Evolutionary conservation across 1,140 invertebrate genomes (phyloP).

Genomic region (Drosophila kikkawai): DNA sequence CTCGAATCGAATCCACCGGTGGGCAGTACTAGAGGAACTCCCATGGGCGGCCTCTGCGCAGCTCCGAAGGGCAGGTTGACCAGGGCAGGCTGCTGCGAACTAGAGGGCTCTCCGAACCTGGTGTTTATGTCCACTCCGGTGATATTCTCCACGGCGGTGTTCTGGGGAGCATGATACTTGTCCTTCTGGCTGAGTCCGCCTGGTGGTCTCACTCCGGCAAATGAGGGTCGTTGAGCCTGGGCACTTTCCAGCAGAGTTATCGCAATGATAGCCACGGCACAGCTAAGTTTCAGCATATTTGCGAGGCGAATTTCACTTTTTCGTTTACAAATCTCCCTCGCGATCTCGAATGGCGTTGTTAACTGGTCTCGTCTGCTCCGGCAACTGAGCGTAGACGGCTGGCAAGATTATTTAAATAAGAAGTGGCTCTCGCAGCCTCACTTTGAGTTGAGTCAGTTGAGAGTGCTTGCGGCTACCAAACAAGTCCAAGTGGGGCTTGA

Average conservation of each 20-base stretch:
- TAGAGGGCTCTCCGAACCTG: conserved; percentile 62
- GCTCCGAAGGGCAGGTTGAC: conserved; percentile 59
- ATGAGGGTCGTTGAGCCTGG: conserved; percentile 74
- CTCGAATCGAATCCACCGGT: conserved; percentile 23
- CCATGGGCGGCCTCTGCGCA: conserved; percentile 71
- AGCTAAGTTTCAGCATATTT: conserved; percentile 50
- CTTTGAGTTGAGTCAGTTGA: conserved; percentile 22
- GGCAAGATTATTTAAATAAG: conserved; percentile 69
- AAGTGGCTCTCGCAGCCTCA: conserved; percentile 31
- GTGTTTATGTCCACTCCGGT: conserved; percentile 64
- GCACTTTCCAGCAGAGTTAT: conserved; percentile 39
- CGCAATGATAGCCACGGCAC: conserved; percentile 20
- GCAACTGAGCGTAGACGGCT: conserved; percentile 52
- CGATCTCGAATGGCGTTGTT: not conserved
- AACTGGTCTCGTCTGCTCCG: conserved; percentile 23
- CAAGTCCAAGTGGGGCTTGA: conserved; percentile 13
- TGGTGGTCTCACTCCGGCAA: conserved; percentile 72
- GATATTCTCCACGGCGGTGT: conserved; percentile 66
- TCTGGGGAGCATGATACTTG: conserved; percentile 66
- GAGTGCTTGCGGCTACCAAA: conserved; percentile 1
- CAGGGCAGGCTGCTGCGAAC: conserved; percentile 13
- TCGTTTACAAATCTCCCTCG: conserved; percentile 18
- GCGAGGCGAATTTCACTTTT: conserved; percentile 31
- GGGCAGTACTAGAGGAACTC: conserved; percentile 63
- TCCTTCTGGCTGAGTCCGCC: conserved; percentile 78